Evolutionary conservation across 2,888 invertebrate species (phyloP).

Genomic region (Coenonympha arcania): DNA sequence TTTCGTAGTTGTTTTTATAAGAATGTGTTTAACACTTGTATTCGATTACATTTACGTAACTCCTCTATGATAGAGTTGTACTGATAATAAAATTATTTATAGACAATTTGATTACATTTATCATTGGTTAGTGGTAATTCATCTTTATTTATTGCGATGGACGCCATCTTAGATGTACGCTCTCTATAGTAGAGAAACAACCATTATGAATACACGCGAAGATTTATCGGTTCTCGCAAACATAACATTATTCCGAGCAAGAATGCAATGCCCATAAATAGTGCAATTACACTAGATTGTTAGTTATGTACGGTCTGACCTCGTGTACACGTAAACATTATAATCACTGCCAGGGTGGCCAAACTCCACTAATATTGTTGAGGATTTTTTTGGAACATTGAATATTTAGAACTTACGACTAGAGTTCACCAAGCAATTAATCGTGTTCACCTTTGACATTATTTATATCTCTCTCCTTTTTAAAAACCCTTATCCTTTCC

Average conservation of each 20-base stretch:
- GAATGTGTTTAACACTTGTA: too few relatives aligned
- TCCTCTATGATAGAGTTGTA: background rate
- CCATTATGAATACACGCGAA: constrained; percentile 18
- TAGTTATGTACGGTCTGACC: constrained; percentile 40
- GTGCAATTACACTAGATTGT: constrained; percentile 45
- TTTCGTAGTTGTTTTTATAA: too few relatives aligned
- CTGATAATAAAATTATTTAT: background rate
- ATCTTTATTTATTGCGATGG: constrained; percentile 9
- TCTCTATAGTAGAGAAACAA: constrained; percentile 13
- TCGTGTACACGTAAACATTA: constrained; percentile 53
- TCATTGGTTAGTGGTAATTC: constrained; percentile 6
- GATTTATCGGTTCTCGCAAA: constrained; percentile 24
- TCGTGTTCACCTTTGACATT: too few relatives aligned
- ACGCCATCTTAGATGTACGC: constrained; percentile 8
- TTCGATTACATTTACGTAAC: too few relatives aligned
- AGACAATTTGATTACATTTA: constrained; percentile 4
- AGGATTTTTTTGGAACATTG: background rate
- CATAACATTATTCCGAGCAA: constrained; percentile 25
- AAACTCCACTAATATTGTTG: background rate
- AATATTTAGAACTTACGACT: too few relatives aligned
- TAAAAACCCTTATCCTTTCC: too few relatives aligned
- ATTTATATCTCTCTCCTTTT: too few relatives aligned
- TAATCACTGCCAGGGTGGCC: constrained; percentile 23
- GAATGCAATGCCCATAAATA: constrained; percentile 33
- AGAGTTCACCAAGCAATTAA: too few relatives aligned